These are phyloP conservation scores for Ursus arctos DNA, from an alignment of 2,113 vertebrate species.

Conservation along the genomic window DNA sequence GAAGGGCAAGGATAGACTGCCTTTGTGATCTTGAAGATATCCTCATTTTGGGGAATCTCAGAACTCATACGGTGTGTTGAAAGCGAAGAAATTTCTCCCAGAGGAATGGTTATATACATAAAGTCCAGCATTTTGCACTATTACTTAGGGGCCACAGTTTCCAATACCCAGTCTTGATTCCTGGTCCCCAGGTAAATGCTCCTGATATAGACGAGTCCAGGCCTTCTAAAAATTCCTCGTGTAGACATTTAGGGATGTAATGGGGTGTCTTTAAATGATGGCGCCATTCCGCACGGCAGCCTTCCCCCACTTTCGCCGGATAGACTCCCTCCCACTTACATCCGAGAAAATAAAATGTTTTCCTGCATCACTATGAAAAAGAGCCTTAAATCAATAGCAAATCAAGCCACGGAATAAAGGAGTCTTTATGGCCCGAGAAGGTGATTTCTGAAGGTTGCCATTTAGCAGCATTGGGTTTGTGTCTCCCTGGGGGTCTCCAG, in stretches of 20 bases:
- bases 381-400: slow-evolving; percentile 26
- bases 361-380: slow-evolving; percentile 8
- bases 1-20: accelerated
- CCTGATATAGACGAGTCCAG: background rate
- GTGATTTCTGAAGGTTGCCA: slow-evolving; percentile 48
- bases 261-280: accelerated
- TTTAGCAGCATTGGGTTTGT: background rate
- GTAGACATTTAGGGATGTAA: accelerated
- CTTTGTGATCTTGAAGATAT: background rate
- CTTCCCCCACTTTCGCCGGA: background rate
- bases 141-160: background rate
- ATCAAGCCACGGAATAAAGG: background rate
- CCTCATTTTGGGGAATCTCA: background rate
- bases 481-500: slow-evolving; percentile 22
- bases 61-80: background rate
- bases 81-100: background rate
- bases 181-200: background rate
- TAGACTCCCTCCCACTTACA: slow-evolving; percentile 9
- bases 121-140: accelerated
- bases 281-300: accelerated
- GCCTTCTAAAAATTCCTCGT: background rate
- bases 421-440: slow-evolving; percentile 38
- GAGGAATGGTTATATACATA: background rate
- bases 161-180: background rate
- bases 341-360: slow-evolving; percentile 56